A percentile compares a stretch with the other conserved stretches of the same genome.
phyloP scores from a whole-genome alignment of 1,140 invertebrate species.

The Macrotrachela quadricornifera region DNA sequence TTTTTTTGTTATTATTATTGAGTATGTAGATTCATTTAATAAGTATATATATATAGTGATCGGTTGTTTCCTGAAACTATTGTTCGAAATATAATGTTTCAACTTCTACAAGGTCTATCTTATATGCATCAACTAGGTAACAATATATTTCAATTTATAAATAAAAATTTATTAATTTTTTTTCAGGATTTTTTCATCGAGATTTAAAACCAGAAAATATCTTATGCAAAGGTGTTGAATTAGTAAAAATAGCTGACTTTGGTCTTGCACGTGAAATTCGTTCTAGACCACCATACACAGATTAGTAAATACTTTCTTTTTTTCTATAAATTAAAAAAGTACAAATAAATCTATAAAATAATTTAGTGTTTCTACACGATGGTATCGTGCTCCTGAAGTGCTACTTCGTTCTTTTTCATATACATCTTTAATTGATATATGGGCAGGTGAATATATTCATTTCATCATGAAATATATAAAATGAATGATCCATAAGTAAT shows the following conservation, averaged over 20 bases:
- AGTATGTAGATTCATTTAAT: no score
- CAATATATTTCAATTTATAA: background rate
- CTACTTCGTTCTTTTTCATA: constrained; percentile 84
- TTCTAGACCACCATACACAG: constrained; percentile 64
- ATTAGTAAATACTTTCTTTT: constrained; percentile 26
- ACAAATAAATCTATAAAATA: no score
- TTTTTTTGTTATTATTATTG: background rate
- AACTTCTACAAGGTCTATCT: constrained; percentile 77
- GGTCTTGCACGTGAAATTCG: constrained; percentile 66
- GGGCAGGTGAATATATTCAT: constrained; percentile 43
- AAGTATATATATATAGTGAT: constrained; percentile 42
- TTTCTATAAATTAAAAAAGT: no score
- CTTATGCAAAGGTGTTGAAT: constrained; percentile 77
- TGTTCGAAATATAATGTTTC: constrained; percentile 74
- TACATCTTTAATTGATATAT: constrained; percentile 88
- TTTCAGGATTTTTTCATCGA: constrained; percentile 14
- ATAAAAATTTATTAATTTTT: background rate
- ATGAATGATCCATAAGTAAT: no score
- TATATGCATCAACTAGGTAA: constrained; percentile 92
- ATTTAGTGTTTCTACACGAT: constrained; percentile 69
- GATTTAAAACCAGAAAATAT: constrained; percentile 77
- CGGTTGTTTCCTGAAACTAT: constrained; percentile 73
- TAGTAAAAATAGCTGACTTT: constrained; percentile 96
- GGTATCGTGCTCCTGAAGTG: constrained; percentile 89
- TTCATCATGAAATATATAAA: no score